These are phyloP conservation scores for Crepidodera aurea DNA, from an alignment of 2,888 invertebrate species.

Conservation along the genomic window DNA sequence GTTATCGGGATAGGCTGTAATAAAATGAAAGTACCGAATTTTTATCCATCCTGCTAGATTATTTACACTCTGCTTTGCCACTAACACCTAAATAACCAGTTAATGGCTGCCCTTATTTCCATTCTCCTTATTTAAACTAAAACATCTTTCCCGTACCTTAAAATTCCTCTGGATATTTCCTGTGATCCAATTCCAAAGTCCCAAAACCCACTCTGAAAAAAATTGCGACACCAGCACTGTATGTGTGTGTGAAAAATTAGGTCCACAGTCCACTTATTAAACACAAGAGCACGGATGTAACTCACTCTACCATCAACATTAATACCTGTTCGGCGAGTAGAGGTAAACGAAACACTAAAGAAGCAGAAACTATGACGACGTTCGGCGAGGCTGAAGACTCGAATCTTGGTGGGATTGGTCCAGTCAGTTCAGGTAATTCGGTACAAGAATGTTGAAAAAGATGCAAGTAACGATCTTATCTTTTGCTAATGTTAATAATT, in stretches of 20 bases:
- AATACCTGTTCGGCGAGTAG: slow-evolving; percentile 42
- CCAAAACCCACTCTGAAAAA: neutral
- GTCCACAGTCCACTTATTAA: slow-evolving; percentile 25
- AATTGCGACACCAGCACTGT: slow-evolving; percentile 2
- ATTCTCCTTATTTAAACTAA: neutral
- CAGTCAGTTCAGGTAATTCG: slow-evolving; percentile 26
- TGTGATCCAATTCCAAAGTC: neutral
- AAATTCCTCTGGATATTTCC: neutral
- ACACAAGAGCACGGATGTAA: slow-evolving; percentile 17
- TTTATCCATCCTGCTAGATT: too few relatives aligned
- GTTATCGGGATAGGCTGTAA: too few relatives aligned
- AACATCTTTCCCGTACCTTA: neutral
- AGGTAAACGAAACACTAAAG: slow-evolving; percentile 45
- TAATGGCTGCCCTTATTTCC: neutral
- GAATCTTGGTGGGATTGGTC: slow-evolving; percentile 34
- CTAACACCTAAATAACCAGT: neutral
- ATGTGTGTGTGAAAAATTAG: slow-evolving; percentile 13
- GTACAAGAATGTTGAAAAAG: slow-evolving; percentile 12
- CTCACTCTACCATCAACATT: slow-evolving; percentile 9
- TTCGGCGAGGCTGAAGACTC: slow-evolving; percentile 23
- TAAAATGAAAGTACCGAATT: too few relatives aligned
- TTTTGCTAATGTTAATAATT: slow-evolving; percentile 14
- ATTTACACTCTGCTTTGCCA: neutral
- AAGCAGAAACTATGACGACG: slow-evolving; percentile 35
- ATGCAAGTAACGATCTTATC: slow-evolving; percentile 11